Conservation (phyloP, 2,113 vertebrate genomes). For the Rhegmatorhina hoffmannsi region DNA sequence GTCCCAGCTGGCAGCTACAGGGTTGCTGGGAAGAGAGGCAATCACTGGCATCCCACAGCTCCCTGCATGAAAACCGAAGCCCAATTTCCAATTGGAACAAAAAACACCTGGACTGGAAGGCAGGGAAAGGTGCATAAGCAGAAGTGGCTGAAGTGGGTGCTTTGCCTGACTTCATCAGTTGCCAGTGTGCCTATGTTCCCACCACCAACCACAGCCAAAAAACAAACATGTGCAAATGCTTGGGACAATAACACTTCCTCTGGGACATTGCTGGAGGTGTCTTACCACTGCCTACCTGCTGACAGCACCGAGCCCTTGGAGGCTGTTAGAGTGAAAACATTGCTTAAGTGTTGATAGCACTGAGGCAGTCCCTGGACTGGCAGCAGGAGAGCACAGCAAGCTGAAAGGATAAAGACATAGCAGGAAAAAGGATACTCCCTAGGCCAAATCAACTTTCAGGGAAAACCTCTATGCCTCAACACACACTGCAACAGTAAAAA, state of each 20-base stretch:
- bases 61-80: fast-evolving
- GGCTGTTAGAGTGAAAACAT: neutral
- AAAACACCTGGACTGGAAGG: neutral
- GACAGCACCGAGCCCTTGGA: fast-evolving
- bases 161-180: neutral
- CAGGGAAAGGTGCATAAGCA: neutral
- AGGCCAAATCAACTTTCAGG: neutral
- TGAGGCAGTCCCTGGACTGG: neutral
- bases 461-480: neutral
- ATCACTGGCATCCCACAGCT: neutral
- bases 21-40: fast-evolving
- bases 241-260: neutral
- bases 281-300: neutral
- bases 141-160: neutral
- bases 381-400: neutral
- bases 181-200: neutral
- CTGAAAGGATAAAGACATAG: neutral
- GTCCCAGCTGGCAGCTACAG: neutral
- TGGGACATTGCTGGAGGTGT: neutral
- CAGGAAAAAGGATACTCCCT: neutral
- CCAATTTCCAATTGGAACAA: neutral
- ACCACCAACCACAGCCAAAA: neutral
- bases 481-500: neutral
- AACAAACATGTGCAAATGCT: neutral
- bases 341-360: neutral